Base-by-base conservation (phyloP, 2,113 vertebrate genomes). In the Tragulus kanchil region DNA sequence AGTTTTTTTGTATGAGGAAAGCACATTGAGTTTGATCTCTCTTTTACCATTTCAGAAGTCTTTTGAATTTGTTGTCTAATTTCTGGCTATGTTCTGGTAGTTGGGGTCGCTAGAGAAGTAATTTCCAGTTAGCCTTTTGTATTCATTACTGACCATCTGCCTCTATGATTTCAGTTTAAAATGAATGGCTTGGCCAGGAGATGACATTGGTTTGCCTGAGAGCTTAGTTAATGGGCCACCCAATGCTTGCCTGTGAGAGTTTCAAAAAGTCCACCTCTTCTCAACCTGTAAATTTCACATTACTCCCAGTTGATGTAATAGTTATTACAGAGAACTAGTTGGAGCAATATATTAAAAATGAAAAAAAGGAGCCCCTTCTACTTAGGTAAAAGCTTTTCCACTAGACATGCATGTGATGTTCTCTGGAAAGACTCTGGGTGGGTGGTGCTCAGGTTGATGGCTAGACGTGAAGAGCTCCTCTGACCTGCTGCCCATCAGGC, bases 1-100 rank as follows among this genome's bases (percentile, higher is more conserved):
- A 56, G 58, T 28, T 84, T 48, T 59, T 54, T 61, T 28, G 4
- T 25, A 15, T 42, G 12, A 69, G 23, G 10, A 67, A 89, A 85
- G 4, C 6, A 59, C 12, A 13, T 10, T 8, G 54, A 3, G 48
- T 90, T 92, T 90, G 31, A 19, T 36, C 23, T 84, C 17, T 61
- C 15, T 45, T 83, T 83, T 36, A 17, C 42, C n/a, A 54, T 96
- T 75, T 61, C 16, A 45, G 52, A 77, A 75, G 21, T 28, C 56
- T 45, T 94, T 85, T 36, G 5, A 45, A 17, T 84, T 50, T 84
- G 45, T 96, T 59, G 86, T 85, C 85, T 88, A 50, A 36, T 64
- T 52, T 71, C 64, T 90, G 42, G 45, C 78, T 81, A 6, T 82
- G 14, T 82, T 85, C 71, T 77, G 8, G 19, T 82, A 54, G 58